phyloP scores from a whole-genome alignment of 2,888 invertebrate genomes.

The Cerceris rybyensis region DNA sequence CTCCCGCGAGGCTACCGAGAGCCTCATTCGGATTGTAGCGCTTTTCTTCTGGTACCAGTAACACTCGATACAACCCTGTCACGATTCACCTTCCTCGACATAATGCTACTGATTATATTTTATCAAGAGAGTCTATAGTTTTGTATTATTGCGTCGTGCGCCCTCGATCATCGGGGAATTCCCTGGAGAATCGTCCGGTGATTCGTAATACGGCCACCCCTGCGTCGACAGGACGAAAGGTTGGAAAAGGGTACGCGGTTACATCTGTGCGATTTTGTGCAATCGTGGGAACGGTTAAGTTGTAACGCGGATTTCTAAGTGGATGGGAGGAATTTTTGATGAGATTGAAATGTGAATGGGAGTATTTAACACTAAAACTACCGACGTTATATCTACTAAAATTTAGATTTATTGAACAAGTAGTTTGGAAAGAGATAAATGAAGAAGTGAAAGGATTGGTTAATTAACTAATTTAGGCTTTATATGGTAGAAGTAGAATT shows the following conservation, averaged over 20 bases:
- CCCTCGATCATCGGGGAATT: conserved; percentile 50
- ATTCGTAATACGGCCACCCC: conserved; percentile 37
- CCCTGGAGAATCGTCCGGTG: conserved; percentile 49
- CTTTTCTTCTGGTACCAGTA: background rate
- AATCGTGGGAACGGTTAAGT: conserved; percentile 59
- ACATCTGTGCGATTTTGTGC: conserved; percentile 58
- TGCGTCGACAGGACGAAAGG: conserved; percentile 15
- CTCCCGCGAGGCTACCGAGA: conserved; percentile 10
- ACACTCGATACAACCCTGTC: conserved; percentile 57
- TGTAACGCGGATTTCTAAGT: background rate
- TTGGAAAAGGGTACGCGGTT: conserved; percentile 50
- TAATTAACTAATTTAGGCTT: too few relatives aligned
- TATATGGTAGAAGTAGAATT: too few relatives aligned
- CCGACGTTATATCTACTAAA: too few relatives aligned
- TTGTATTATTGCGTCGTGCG: conserved; percentile 50
- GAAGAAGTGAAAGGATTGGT: too few relatives aligned
- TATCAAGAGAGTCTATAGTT: conserved; percentile 31
- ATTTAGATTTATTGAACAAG: too few relatives aligned
- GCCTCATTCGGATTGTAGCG: background rate
- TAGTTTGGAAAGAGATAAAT: too few relatives aligned
- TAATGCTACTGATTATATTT: conserved; percentile 54
- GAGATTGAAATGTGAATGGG: too few relatives aligned
- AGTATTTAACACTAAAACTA: too few relatives aligned
- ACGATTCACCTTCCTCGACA: conserved; percentile 58
- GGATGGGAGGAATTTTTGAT: background rate